phyloP scores from a whole-genome alignment of 92 coral and sea anemone genomes.

The Ricordea florida region DNA sequence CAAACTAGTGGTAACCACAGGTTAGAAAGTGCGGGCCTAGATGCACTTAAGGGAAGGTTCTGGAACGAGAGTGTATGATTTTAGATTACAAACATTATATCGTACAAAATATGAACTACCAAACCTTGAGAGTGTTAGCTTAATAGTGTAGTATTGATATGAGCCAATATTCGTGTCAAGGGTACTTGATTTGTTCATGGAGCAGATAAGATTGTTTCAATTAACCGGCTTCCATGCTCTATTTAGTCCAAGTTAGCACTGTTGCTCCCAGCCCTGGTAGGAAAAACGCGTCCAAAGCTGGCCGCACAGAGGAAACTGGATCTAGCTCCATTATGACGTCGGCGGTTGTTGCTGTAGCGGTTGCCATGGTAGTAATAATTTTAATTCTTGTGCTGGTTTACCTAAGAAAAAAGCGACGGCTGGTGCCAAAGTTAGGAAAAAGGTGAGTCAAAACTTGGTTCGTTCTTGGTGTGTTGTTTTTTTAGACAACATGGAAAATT shows the following conservation, averaged over 20 bases:
- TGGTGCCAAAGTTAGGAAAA: conserved; percentile 8
- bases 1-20: too few relatives aligned
- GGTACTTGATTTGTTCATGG: too few relatives aligned
- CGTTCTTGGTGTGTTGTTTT: too few relatives aligned
- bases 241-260: not conserved
- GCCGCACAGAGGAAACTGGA: conserved; percentile 17
- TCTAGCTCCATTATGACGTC: conserved; percentile 16
- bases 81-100: too few relatives aligned
- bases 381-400: conserved; percentile 51
- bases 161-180: too few relatives aligned
- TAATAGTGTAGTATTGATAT: too few relatives aligned
- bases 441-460: conserved; percentile 32
- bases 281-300: conserved; percentile 22
- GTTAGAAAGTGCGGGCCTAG: too few relatives aligned
- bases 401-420: conserved; percentile 35
- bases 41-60: too few relatives aligned
- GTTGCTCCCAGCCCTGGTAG: conserved; percentile 26
- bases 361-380: conserved; percentile 43
- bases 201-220: not conserved
- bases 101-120: too few relatives aligned
- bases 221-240: not conserved
- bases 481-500: too few relatives aligned
- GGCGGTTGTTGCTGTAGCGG: conserved; percentile 47
- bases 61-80: too few relatives aligned
- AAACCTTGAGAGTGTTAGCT: too few relatives aligned